These are phyloP conservation scores for Brachionus manjavacas DNA, from an alignment of 1,140 invertebrate species.

Conservation along the genomic window DNA sequence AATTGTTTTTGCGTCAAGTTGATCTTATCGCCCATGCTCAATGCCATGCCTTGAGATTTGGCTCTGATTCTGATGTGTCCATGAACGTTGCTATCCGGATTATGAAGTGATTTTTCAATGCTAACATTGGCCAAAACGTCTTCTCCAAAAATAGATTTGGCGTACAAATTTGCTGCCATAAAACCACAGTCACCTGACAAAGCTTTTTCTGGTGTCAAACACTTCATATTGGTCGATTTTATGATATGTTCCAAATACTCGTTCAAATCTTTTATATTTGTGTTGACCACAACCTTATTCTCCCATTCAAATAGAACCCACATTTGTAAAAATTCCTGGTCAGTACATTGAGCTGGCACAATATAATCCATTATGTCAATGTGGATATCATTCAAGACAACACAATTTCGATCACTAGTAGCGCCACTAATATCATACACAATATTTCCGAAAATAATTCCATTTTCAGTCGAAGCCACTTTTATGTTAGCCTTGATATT, in stretches of 20 bases:
- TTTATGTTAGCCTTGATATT: constrained; percentile 89
- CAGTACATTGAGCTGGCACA: constrained; percentile 85
- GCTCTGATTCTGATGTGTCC: constrained; percentile 94
- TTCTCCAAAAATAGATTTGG: constrained; percentile 96
- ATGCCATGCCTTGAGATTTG: constrained; percentile 97
- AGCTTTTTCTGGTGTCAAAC: constrained; percentile 82
- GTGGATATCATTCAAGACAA: constrained; percentile 96
- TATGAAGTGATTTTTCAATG: constrained; percentile 86
- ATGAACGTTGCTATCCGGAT: constrained; percentile 78
- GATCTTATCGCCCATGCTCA: constrained; percentile 65
- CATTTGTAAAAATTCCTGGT: constrained; percentile 94
- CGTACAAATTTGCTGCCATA: constrained; percentile 98
- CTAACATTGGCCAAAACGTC: constrained; percentile 96
- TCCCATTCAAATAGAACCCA: constrained; percentile 99
- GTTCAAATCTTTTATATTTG: constrained; percentile 81
- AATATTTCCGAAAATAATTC: constrained; percentile 98
- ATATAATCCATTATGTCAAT: constrained; percentile 99
- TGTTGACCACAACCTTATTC: constrained; percentile 93
- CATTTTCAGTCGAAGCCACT: constrained; percentile 92
- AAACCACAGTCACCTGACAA: constrained; percentile 93
- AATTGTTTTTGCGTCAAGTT: constrained; percentile 35
- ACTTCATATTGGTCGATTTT: constrained; percentile 96
- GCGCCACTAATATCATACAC: constrained; percentile 92
- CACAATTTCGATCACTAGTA: constrained; percentile 86
- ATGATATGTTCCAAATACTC: constrained; percentile 88